Evolutionary conservation across 2,113 vertebrate genomes (phyloP).

Genomic region (Noctilio leporinus): DNA sequence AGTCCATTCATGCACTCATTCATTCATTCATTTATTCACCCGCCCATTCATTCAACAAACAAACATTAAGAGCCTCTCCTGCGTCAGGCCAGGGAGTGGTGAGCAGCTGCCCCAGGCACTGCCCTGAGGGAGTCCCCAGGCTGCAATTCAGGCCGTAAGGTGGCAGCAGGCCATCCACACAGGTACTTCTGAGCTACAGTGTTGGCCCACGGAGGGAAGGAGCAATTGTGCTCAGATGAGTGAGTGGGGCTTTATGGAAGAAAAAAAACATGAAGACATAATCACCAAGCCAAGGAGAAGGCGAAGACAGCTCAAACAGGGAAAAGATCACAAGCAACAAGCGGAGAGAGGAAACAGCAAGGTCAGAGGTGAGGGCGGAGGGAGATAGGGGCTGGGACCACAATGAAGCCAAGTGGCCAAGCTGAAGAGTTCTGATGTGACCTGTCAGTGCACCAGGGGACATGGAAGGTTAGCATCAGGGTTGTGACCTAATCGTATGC

Average conservation of each 20-base stretch:
- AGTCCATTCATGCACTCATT: not conserved
- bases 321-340: not conserved
- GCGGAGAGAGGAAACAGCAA: not conserved
- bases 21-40: not conserved
- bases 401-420: not conserved
- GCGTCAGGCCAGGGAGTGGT: not conserved
- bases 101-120: not conserved
- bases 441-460: not conserved
- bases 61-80: not conserved
- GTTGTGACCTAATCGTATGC: not conserved
- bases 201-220: not conserved
- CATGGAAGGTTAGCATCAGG: not conserved
- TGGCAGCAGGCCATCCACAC: not conserved
- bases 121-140: not conserved
- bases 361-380: not conserved
- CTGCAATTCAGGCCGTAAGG: not conserved
- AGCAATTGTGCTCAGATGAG: not conserved
- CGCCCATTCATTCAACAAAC: not conserved
- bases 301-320: not conserved
- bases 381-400: not conserved
- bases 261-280: not conserved
- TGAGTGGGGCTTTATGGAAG: not conserved
- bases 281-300: not conserved
- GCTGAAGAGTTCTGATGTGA: not conserved
- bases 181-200: not conserved